phyloP scores from a whole-genome alignment of 2,797 vertebrate genomes.

The Myripristis murdjan region DNA sequence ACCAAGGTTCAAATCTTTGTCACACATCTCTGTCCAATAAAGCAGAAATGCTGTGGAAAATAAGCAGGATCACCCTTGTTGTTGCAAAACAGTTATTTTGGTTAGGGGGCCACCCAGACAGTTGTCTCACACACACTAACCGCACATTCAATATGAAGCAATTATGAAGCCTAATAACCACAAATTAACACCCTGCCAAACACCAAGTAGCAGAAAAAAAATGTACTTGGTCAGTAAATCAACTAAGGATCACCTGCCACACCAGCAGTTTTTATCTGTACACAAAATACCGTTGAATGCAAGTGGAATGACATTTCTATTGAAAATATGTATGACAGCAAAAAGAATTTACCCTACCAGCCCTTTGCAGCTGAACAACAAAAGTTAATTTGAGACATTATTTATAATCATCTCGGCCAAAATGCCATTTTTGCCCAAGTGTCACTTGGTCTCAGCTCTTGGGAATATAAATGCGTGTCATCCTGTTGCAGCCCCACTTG shows the following conservation, averaged over 20 bases:
- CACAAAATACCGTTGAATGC: conserved; percentile 30
- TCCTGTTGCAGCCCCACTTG: no score
- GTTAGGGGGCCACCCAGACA: conserved; percentile 12
- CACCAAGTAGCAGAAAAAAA: conserved; percentile 27
- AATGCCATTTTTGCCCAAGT: background rate
- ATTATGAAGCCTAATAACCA: conserved; percentile 17
- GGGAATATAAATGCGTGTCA: no score
- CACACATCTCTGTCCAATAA: conserved; percentile 43
- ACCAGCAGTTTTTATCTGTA: conserved; percentile 1
- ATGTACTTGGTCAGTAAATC: conserved; percentile 23
- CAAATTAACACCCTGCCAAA: conserved; percentile 25
- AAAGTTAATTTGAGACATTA: background rate
- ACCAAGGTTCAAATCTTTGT: conserved; percentile 40
- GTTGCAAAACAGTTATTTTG: background rate
- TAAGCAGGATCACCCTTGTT: conserved; percentile 10
- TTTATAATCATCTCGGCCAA: background rate
- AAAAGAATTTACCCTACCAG: no score
- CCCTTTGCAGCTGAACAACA: no score
- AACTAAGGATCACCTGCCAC: background rate
- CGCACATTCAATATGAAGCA: no score
- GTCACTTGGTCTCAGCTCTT: background rate
- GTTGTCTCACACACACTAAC: no score
- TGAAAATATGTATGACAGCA: conserved; percentile 14
- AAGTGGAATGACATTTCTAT: conserved; percentile 1
- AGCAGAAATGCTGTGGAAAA: conserved; percentile 30